Conservation (phyloP, 2,888 invertebrate species). For the Fragum sueziense region DNA sequence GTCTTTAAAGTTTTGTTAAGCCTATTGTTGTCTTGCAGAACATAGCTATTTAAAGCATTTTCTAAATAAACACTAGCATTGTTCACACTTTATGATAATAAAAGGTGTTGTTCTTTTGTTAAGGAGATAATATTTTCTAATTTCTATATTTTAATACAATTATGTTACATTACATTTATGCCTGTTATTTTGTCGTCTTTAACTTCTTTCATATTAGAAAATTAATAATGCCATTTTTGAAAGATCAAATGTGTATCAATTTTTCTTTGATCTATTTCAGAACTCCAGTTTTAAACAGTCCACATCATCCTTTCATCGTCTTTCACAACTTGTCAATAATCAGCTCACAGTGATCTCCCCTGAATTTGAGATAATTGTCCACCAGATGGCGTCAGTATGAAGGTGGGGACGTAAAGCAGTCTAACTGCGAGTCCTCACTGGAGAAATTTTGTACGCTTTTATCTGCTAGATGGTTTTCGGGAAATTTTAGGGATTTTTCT, state of each 20-base stretch:
- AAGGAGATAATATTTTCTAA: too few relatives aligned
- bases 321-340: conserved; percentile 36
- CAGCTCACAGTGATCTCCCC: conserved; percentile 45
- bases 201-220: too few relatives aligned
- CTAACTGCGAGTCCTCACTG: conserved; percentile 24
- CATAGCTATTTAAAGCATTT: neutral
- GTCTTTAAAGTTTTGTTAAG: neutral
- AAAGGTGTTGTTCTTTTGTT: neutral
- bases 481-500: conserved; percentile 7
- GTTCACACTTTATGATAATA: neutral
- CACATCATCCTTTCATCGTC: conserved; percentile 26
- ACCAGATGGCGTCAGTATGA: conserved; percentile 43
- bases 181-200: too few relatives aligned
- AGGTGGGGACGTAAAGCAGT: conserved; percentile 32
- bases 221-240: too few relatives aligned
- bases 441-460: conserved; percentile 19
- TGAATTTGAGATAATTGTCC: conserved; percentile 34
- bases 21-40: neutral
- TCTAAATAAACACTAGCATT: neutral
- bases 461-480: conserved; percentile 27
- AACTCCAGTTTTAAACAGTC: neutral
- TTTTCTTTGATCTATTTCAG: conserved; percentile 25
- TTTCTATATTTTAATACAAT: too few relatives aligned
- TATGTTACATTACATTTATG: too few relatives aligned
- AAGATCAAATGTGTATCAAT: too few relatives aligned